These are phyloP conservation scores for Dicycla oo DNA, from an alignment of 2,888 invertebrate genomes.

Conservation along the genomic window DNA sequence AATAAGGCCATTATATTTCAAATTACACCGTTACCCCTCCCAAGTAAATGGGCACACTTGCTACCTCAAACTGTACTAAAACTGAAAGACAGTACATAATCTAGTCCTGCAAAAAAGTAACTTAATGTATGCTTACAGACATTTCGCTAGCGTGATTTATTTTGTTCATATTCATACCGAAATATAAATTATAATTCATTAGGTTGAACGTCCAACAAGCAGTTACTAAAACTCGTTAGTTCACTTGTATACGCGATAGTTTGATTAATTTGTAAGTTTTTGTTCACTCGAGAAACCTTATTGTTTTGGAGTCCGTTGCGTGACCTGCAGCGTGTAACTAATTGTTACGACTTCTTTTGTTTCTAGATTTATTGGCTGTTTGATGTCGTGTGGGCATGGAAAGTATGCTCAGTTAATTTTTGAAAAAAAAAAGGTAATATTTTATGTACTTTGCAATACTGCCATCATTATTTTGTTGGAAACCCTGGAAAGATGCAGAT, in stretches of 20 bases:
- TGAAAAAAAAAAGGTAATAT: not conserved
- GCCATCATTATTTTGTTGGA: not conserved
- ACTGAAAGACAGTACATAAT: not conserved
- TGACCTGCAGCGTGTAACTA: constrained; percentile 45
- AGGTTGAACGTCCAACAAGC: constrained; percentile 42
- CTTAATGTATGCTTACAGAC: not conserved
- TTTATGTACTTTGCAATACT: not conserved
- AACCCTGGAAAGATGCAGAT: too few relatives aligned
- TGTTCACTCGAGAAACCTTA: constrained; percentile 55
- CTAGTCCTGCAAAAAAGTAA: not conserved
- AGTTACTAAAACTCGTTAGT: constrained; percentile 47
- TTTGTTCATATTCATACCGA: not conserved
- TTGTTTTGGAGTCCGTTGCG: constrained; percentile 51
- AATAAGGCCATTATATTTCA: too few relatives aligned
- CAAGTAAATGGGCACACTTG: too few relatives aligned
- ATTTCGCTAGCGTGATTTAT: constrained; percentile 13
- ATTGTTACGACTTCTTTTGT: constrained; percentile 53
- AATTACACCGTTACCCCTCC: too few relatives aligned
- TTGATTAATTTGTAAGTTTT: constrained; percentile 63
- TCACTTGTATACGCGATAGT: constrained; percentile 26
- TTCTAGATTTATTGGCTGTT: constrained; percentile 53
- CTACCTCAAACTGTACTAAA: not conserved
- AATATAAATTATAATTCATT: constrained; percentile 37
- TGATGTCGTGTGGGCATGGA: constrained; percentile 40
- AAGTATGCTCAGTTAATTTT: constrained; percentile 16